Conservation (phyloP, 2,113 vertebrate genomes). For the Pogonocichla stellata region DNA sequence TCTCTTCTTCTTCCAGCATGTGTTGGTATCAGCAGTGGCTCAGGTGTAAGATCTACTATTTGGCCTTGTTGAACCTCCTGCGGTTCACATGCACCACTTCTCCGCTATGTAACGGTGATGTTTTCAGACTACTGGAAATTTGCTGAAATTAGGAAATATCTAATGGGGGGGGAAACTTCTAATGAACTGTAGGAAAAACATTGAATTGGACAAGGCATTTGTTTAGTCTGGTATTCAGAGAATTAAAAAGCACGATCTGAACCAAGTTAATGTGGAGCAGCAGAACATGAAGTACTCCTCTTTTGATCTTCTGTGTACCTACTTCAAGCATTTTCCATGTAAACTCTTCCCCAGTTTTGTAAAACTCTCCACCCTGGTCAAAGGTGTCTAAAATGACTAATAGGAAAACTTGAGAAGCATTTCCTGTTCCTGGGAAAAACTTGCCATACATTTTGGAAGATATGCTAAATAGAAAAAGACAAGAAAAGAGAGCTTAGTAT, state of each 20-base stretch:
- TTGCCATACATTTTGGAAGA: not conserved
- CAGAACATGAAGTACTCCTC: not conserved
- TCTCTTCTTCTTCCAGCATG: not conserved
- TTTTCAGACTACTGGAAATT: slow-evolving; percentile 46
- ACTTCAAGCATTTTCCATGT: not conserved
- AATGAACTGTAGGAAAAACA: slow-evolving; percentile 25
- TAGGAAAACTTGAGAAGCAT: not conserved
- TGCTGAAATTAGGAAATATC: slow-evolving; percentile 26
- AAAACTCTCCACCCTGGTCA: not conserved
- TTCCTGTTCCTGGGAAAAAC: not conserved
- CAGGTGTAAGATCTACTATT: not conserved
- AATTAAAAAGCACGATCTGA: not conserved
- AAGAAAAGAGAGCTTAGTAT: not conserved
- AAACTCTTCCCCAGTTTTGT: not conserved
- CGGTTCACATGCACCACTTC: not conserved
- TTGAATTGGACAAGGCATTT: not conserved
- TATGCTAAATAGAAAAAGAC: not conserved
- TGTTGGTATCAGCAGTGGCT: not conserved
- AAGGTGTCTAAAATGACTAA: slow-evolving; percentile 2
- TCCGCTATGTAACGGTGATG: not conserved
- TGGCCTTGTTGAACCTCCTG: not conserved
- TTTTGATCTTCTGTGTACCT: not conserved
- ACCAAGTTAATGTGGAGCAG: not conserved
- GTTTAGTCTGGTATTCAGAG: not conserved
- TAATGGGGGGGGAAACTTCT: not conserved